phyloP scores from a whole-genome alignment of 2,797 vertebrate species.

The Forpus xanthops region DNA sequence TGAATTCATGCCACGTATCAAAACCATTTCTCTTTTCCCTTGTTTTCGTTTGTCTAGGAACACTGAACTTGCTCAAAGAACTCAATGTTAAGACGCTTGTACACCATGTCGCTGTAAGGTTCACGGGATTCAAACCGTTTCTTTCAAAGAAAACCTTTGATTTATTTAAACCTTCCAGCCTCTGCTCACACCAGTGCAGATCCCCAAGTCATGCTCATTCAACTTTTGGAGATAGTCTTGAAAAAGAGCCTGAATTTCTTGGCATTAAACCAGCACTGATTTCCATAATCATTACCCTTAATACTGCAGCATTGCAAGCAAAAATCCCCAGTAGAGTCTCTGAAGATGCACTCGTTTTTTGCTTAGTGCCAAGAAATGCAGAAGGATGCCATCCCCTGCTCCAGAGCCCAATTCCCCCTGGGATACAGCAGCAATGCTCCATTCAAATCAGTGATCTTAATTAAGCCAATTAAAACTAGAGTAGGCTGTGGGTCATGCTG shows the following conservation, averaged over 20 bases:
- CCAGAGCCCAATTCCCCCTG: fast-evolving
- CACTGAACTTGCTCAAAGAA: neutral
- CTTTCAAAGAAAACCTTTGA: neutral
- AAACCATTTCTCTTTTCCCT: neutral
- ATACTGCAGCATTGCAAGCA: neutral
- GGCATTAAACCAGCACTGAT: neutral
- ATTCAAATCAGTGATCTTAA: fast-evolving
- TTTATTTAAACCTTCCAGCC: neutral
- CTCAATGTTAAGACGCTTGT: neutral
- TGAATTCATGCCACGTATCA: fast-evolving
- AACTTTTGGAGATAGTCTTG: neutral
- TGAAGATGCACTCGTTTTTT: neutral
- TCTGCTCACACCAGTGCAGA: neutral
- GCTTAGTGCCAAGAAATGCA: neutral
- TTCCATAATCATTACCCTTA: neutral
- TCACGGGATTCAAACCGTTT: neutral
- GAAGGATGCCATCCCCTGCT: neutral
- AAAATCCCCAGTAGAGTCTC: neutral
- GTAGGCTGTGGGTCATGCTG: neutral
- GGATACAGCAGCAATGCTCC: neutral
- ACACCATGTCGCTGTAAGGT: neutral
- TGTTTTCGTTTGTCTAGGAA: neutral
- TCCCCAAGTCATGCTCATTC: neutral
- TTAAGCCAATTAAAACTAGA: fast-evolving
- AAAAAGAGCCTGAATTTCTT: neutral